Evolutionary conservation across 2,888 invertebrate genomes (phyloP).

Genomic region (Spisula solida): DNA sequence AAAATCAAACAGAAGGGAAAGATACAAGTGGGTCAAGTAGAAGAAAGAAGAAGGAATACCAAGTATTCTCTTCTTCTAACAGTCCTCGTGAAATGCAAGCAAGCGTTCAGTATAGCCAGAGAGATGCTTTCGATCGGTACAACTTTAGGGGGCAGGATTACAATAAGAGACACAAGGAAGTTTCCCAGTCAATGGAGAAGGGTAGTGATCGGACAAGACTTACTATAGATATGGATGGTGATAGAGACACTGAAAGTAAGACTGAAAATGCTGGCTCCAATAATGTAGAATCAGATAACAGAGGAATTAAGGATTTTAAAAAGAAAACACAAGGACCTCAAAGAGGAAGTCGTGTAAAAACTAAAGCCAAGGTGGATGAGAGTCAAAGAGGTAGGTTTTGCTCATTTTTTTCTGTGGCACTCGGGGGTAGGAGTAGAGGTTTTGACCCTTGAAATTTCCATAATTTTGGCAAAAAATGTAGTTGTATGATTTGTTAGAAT

Average conservation of each 20-base stretch:
- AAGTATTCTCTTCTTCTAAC: conserved; percentile 41
- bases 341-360: conserved; percentile 52
- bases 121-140: conserved; percentile 51
- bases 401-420: no score
- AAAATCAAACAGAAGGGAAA: neutral
- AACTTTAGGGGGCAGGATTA: conserved; percentile 67
- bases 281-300: neutral
- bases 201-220: conserved; percentile 61
- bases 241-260: conserved; percentile 10
- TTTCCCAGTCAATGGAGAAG: conserved; percentile 37
- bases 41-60: conserved; percentile 52
- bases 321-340: conserved; percentile 41
- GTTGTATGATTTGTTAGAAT: no score
- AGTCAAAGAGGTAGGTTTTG: conserved; percentile 73
- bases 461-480: no score
- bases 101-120: conserved; percentile 25
- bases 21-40: conserved; percentile 24
- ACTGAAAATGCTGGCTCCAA: neutral
- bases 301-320: conserved; percentile 23
- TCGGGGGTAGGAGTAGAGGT: no score
- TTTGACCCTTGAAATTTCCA: no score
- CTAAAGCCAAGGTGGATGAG: conserved; percentile 71
- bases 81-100: conserved; percentile 47
- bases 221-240: conserved; percentile 14
- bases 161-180: conserved; percentile 67